phyloP scores from a whole-genome alignment of 2,888 invertebrate species.

The Allygus modestus region DNA sequence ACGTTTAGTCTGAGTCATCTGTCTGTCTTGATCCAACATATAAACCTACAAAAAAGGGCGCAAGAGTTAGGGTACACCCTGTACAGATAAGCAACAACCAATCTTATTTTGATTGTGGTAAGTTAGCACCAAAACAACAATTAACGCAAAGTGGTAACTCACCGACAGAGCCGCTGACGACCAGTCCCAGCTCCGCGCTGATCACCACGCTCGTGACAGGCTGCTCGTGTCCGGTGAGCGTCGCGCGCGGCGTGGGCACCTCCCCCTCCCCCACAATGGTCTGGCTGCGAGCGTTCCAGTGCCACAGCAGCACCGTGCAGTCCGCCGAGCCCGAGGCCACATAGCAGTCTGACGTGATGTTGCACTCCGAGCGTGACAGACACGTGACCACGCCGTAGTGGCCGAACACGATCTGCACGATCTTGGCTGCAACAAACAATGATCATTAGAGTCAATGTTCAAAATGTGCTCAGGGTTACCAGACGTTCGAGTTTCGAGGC shows the following conservation, averaged over 20 bases:
- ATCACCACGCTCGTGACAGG: constrained; percentile 97
- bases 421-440: constrained; percentile 85
- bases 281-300: constrained; percentile 98
- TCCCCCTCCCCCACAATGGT: constrained; percentile 98
- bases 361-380: constrained; percentile 97
- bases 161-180: constrained; percentile 93
- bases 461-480: too few relatives aligned
- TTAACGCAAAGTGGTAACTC: too few relatives aligned
- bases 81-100: too few relatives aligned
- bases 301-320: constrained; percentile 99
- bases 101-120: too few relatives aligned
- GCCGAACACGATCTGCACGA: constrained; percentile 98
- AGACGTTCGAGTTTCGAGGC: too few relatives aligned
- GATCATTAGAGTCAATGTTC: too few relatives aligned
- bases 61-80: too few relatives aligned
- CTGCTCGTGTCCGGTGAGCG: constrained; percentile 98
- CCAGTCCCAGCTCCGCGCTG: constrained; percentile 98
- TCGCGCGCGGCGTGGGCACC: constrained; percentile 96
- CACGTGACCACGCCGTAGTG: constrained; percentile 99
- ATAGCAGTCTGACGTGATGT: constrained; percentile 99
- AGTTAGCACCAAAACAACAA: too few relatives aligned
- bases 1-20: too few relatives aligned
- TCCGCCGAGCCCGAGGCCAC: constrained; percentile 98
- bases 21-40: too few relatives aligned
- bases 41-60: too few relatives aligned